Evolutionary conservation across 2,113 vertebrate genomes (phyloP), one percentile per base, ranked within the genome.

Genomic region (Nycticryphes semicollaris): DNA sequence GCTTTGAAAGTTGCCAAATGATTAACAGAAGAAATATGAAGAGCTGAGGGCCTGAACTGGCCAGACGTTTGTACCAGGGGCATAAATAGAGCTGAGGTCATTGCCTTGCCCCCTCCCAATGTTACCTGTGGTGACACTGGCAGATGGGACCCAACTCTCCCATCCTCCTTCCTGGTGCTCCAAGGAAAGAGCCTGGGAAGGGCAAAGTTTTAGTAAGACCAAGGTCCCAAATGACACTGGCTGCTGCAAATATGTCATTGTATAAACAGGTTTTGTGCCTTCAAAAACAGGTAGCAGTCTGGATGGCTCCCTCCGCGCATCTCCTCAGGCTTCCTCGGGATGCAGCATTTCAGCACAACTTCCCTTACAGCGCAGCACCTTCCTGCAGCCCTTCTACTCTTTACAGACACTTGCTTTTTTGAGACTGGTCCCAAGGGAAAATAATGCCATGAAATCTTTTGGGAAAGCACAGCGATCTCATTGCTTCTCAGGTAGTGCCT

Each of bases 11-110:
- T 11, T 91, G 90, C 94, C 96, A 96, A 91, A 74, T 96, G 96
- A 96, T 96, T 96, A 96, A 96, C 80, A 82, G 92, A 50, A 94
- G 73, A 96, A 89, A 10, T 94, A 95, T 96, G 96, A 90, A 24
- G 70, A 85, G 84, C 80, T 63, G 74, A 89, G 62, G 66, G 80
- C 94, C 89, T 67, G 80, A 70, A 84, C 89, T 91, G 91, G 93
- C 94, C 93, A 95, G 91, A 85, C 87, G 3, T 85, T 94, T 84
- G 74, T 93, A 94, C 84, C 91, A 78, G 62, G 89, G 94, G 68
- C 88, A 60, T n/a, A 94, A 94, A 95, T 18, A 96, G 82, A 85
- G 67, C 47, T 94, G 96, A 96, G 62, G 28, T 96, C 94, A 90
- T 14, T 27, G 48, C 50, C 54, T 39, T 64, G 54, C 11, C 48